Evolutionary conservation across 2,797 vertebrate species (phyloP).

Genomic region (Sphenopsis melanotis): DNA sequence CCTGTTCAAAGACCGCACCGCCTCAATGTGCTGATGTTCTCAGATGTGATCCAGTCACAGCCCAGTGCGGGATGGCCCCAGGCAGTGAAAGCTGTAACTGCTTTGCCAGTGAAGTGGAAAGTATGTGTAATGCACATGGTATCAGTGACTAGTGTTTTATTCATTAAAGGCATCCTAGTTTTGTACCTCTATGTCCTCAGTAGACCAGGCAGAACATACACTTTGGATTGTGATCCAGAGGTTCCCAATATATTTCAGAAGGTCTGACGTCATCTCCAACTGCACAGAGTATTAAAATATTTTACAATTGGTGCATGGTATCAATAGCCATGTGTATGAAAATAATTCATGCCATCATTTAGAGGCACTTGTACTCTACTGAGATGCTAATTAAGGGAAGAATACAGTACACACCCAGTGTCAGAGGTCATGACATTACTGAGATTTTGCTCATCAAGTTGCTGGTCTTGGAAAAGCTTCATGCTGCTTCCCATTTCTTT

Average conservation of each 20-base stretch:
- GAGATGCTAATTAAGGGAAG: background rate
- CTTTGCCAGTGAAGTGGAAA: conserved; percentile 40
- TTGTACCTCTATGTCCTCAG: background rate
- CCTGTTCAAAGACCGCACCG: background rate
- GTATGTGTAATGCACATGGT: conserved; percentile 26
- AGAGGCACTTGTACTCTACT: background rate
- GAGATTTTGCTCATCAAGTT: background rate
- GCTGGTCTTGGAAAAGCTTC: background rate
- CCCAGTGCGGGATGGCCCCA: background rate
- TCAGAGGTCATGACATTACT: background rate
- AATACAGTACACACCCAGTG: background rate
- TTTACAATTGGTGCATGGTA: background rate
- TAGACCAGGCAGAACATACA: background rate
- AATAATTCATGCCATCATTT: background rate
- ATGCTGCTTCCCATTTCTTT: background rate
- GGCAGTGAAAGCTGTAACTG: conserved; percentile 31
- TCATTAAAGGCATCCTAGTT: conserved; percentile 58
- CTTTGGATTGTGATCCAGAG: background rate
- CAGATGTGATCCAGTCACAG: background rate
- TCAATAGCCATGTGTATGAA: background rate
- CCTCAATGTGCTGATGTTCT: background rate
- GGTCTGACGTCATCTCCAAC: background rate
- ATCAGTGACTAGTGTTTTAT: conserved; percentile 59
- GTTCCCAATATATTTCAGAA: background rate
- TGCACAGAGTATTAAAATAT: background rate